Base-by-base conservation (phyloP, 2,113 vertebrate species). In the Centrocercus urophasianus region DNA sequence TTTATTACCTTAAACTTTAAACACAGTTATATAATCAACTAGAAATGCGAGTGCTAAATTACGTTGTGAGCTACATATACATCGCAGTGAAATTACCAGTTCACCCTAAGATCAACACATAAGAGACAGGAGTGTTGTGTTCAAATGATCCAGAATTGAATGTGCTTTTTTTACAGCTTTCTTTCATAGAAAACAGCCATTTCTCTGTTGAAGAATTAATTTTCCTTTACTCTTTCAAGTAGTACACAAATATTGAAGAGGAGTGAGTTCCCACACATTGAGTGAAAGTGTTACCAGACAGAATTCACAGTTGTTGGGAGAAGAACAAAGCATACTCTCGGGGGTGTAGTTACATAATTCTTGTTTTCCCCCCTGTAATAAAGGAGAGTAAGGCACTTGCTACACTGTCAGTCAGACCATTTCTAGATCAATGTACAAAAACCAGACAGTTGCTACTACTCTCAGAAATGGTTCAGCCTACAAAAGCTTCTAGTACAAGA, bases 211-310 rank as follows among this genome's bases (percentile, higher is more conserved):
- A 21, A 72, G 13, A 72, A 84, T 38, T 87, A 0, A 2, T 63
- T 81, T 88, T 70, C 16, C 38, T 88, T 74, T 45, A 61, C 43
- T 4, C 71, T 4, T 76, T 43, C 30, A 64, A 84, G 8, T 8
- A 64, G 21, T 17, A 47, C 13, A 84, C 38, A 43, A 19, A 19
- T 57, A 42, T 10, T 25, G 21, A 56, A 32, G 83, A 71, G 21
- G 34, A 50, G 42, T 1, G 1, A 30, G 22, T 20, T 75, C 57
- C 34, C 52, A 78, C 18, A 43, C 28, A 84, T 10, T 0, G 0
- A 52, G 22, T 52, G 57, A 73, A 74, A 28, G 47, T 25, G 21
- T 10, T 40, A 50, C 19, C 11, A 72, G 13, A 86, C 25, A 43
- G 45, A 8, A 5, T 34, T 87, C 30, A 50, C 22, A 79, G 6